These are phyloP conservation scores for Pan troglodytes DNA, from an alignment of 2,113 vertebrate genomes.

Conservation along the genomic window DNA sequence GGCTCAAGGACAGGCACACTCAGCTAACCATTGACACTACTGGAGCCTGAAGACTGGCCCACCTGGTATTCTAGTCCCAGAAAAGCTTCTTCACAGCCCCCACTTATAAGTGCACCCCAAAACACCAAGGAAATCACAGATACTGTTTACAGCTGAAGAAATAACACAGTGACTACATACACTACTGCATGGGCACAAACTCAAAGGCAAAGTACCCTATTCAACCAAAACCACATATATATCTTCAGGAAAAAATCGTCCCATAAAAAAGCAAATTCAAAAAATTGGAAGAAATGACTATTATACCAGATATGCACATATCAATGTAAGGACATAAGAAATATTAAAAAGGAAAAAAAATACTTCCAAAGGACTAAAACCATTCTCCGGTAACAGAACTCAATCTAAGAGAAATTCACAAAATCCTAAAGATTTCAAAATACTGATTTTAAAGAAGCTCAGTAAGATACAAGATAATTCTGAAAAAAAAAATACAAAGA, in stretches of 20 bases:
- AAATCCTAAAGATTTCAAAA: neutral
- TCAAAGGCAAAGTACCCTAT: neutral
- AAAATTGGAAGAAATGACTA: neutral
- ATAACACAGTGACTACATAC: neutral
- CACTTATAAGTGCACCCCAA: neutral
- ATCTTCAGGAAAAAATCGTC: neutral
- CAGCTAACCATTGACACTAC: neutral
- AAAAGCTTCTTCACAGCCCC: neutral
- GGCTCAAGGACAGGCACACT: neutral
- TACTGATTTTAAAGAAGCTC: neutral
- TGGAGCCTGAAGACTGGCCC: neutral
- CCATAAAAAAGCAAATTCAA: neutral
- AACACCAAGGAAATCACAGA: neutral
- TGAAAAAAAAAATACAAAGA: neutral
- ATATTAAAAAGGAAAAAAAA: neutral
- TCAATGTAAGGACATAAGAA: neutral
- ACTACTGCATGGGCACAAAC: neutral
- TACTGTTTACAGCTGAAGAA: neutral
- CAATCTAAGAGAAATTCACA: neutral
- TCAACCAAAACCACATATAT: neutral
- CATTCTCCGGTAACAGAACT: neutral
- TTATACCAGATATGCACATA: neutral
- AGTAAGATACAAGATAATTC: neutral
- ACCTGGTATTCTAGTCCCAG: neutral
- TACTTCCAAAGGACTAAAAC: neutral